These are phyloP conservation scores for Silurus aristotelis DNA, from an alignment of 2,797 vertebrate genomes.

Conservation along the genomic window DNA sequence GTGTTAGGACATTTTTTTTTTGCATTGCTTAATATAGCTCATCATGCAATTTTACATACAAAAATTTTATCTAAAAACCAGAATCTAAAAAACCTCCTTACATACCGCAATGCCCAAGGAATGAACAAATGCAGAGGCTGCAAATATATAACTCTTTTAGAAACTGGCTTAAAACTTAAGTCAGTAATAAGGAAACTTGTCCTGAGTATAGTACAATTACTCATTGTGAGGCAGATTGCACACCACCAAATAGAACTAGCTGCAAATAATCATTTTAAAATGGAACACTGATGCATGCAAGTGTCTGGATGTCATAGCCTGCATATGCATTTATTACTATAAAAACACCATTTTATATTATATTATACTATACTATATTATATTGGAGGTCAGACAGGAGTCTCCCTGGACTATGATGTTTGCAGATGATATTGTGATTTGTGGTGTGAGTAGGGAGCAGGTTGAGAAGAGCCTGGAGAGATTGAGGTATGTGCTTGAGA, in stretches of 20 bases:
- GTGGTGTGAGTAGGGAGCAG: too few species aligned
- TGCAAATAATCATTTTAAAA: neutral
- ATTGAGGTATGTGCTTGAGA: too few species aligned
- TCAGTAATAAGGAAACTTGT: neutral
- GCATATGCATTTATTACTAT: neutral
- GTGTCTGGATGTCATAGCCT: neutral
- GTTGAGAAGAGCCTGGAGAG: too few species aligned
- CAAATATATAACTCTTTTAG: neutral
- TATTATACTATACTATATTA: too few species aligned
- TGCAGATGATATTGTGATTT: too few species aligned
- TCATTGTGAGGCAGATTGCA: neutral
- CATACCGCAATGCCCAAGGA: neutral
- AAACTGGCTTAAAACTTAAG: neutral
- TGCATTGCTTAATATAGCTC: neutral
- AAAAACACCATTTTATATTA: neutral
- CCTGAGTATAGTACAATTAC: neutral
- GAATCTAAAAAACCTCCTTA: neutral
- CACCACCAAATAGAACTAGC: neutral
- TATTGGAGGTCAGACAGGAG: too few species aligned
- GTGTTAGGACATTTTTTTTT: neutral
- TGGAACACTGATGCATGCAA: neutral
- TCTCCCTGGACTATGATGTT: too few species aligned
- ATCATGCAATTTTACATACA: neutral
- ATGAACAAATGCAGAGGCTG: neutral
- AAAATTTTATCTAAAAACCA: neutral